phyloP scores from a whole-genome alignment of 2,888 invertebrate genomes.

The Volucella bombylans region DNA sequence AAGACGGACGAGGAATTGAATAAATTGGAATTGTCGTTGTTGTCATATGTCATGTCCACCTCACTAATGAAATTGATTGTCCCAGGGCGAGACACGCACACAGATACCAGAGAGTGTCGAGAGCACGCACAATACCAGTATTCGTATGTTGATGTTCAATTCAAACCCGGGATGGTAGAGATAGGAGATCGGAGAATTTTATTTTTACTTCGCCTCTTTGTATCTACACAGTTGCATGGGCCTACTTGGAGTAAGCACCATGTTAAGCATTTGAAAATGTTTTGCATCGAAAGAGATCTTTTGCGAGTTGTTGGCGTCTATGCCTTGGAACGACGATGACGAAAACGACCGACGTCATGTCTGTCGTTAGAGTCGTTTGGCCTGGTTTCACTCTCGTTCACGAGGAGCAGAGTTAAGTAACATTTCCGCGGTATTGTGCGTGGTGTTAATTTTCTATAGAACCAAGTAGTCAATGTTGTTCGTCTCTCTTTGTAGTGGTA shows the following conservation, averaged over 20 bases:
- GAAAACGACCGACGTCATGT: not conserved
- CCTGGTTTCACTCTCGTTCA: conserved; percentile 53
- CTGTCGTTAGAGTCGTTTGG: conserved; percentile 65
- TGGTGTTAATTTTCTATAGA: conserved; percentile 63
- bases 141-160: conserved; percentile 12
- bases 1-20: conserved; percentile 43
- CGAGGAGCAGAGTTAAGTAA: conserved; percentile 61
- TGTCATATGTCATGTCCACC: conserved; percentile 68
- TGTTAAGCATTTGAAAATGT: too few relatives aligned
- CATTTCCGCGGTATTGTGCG: conserved; percentile 70
- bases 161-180: not conserved
- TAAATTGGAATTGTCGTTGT: conserved; percentile 42
- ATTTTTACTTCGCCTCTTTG: conserved; percentile 45
- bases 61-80: conserved; percentile 69
- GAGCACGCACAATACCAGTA: conserved; percentile 41
- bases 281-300: too few relatives aligned
- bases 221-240: not conserved
- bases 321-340: too few relatives aligned
- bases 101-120: not conserved
- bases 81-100: conserved; percentile 39
- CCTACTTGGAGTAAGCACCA: not conserved
- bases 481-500: not conserved
- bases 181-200: conserved; percentile 1
- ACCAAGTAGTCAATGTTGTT: conserved; percentile 18
- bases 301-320: too few relatives aligned